Percentiles rank a stretch among this genome's conserved stretches.
These are phyloP conservation scores for Columba janthina DNA, from an alignment of 2,113 vertebrate species.

Conservation along the genomic window DNA sequence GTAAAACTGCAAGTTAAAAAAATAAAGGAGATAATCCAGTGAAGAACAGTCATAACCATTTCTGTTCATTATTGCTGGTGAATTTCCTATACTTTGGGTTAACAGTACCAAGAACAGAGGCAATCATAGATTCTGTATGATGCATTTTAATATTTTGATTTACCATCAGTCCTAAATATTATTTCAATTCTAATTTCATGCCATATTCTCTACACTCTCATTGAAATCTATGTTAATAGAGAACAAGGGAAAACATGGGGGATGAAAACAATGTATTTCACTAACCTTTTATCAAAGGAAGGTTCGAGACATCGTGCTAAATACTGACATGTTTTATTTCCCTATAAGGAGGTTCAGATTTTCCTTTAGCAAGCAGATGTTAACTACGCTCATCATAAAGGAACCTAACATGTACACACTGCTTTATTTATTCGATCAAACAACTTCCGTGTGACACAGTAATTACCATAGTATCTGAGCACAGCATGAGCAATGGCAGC, in stretches of 20 bases:
- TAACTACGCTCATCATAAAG: background rate
- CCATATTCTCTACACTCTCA: background rate
- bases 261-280: background rate
- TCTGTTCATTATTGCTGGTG: background rate
- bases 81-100: background rate
- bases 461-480: background rate
- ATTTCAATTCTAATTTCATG: background rate
- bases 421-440: background rate
- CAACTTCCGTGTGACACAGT: background rate
- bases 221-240: background rate
- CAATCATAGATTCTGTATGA: background rate
- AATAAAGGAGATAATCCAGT: background rate
- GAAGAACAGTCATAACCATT: background rate
- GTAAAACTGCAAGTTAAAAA: background rate
- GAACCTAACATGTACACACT: background rate
- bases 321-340: background rate
- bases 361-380: background rate
- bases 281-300: background rate
- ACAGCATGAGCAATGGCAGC: background rate
- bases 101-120: background rate
- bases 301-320: background rate
- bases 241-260: background rate
- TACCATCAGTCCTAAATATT: background rate
- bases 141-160: background rate
- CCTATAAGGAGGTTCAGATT: background rate